Evolutionary conservation across 2,888 invertebrate genomes (phyloP).

Genomic region (Orthosia gracilis): DNA sequence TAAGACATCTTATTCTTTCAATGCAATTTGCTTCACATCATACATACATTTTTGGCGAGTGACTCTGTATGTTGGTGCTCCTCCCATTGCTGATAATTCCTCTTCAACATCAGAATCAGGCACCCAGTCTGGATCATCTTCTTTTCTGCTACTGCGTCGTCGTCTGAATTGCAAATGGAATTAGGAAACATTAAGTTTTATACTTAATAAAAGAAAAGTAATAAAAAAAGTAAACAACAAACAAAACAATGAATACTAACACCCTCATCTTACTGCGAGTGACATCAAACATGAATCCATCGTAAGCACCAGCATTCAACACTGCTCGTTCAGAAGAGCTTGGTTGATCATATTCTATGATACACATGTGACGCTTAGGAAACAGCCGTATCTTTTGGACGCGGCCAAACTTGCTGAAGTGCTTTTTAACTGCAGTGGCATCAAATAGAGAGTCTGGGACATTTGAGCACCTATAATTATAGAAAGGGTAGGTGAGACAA

Average conservation of each 20-base stretch:
- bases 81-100: constrained; percentile 93
- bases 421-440: constrained; percentile 91
- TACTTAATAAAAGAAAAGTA: background rate
- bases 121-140: constrained; percentile 90
- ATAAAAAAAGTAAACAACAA: background rate
- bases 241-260: constrained; percentile 70
- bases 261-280: constrained; percentile 89
- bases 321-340: constrained; percentile 91
- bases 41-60: constrained; percentile 81
- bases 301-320: constrained; percentile 91
- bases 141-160: constrained; percentile 82
- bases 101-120: constrained; percentile 93
- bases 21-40: background rate
- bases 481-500: background rate
- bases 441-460: constrained; percentile 93
- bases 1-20: too few relatives aligned
- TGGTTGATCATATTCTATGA: constrained; percentile 93
- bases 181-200: background rate
- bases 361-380: constrained; percentile 92
- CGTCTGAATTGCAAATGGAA: constrained; percentile 62
- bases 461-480: constrained; percentile 89
- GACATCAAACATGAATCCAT: constrained; percentile 92
- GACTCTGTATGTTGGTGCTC: constrained; percentile 79
- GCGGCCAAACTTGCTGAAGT: constrained; percentile 94
- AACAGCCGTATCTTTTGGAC: constrained; percentile 93